Conservation (phyloP, 2,888 invertebrate genomes). For the Stenotaenia linearis region DNA sequence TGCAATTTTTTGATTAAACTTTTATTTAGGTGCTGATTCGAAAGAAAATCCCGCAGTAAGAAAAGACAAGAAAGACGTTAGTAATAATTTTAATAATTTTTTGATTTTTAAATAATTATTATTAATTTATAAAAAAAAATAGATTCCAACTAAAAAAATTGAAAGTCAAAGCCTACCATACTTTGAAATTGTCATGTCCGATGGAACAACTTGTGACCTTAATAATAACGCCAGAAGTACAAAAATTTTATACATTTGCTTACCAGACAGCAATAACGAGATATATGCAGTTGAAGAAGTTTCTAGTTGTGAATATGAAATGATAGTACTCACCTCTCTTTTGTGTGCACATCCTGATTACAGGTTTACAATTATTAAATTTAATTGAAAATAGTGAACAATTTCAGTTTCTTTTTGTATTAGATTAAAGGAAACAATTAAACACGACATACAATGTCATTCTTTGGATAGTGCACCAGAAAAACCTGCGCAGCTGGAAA, state of each 20-base stretch:
- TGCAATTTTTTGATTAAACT: not conserved
- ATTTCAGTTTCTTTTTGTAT: slow-evolving; percentile 27
- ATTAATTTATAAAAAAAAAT: not conserved
- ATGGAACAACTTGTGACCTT: slow-evolving; percentile 88
- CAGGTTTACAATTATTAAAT: slow-evolving; percentile 53
- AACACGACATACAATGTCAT: slow-evolving; percentile 47
- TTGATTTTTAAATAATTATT: not conserved
- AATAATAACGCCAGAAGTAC: slow-evolving; percentile 76
- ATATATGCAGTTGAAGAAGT: slow-evolving; percentile 88
- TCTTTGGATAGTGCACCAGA: slow-evolving; percentile 53
- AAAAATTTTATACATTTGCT: slow-evolving; percentile 81
- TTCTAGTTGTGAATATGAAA: slow-evolving; percentile 90
- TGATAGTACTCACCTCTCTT: slow-evolving; percentile 75
- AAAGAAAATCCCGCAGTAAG: not conserved
- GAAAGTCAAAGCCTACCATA: slow-evolving; percentile 86
- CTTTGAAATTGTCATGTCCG: slow-evolving; percentile 70
- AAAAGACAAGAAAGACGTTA: not conserved
- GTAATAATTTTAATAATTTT: slow-evolving; percentile 11
- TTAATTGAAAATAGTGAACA: not conserved
- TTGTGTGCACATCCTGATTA: slow-evolving; percentile 87
- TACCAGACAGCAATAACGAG: slow-evolving; percentile 79
- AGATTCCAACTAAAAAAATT: slow-evolving; percentile 61
- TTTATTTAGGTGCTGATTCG: not conserved
- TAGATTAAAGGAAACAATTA: slow-evolving; percentile 45
- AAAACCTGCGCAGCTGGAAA: slow-evolving; percentile 65